Conservation (phyloP, 2,113 vertebrate genomes). For the Bos indicus region DNA sequence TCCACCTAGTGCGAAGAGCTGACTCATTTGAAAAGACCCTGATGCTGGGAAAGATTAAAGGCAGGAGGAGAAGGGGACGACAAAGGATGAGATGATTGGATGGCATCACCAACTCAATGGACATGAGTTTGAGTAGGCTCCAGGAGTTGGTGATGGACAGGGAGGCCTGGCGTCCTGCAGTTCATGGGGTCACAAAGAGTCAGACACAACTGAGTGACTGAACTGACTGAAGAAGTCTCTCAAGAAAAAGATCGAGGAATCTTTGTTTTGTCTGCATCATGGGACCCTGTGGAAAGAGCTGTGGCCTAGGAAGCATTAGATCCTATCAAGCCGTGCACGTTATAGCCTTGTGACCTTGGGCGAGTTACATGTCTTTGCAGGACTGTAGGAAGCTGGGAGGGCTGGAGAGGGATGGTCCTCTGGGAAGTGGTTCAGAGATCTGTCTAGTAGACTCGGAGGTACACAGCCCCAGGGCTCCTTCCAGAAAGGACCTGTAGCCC, state of each 20-base stretch:
- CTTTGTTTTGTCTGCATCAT: neutral
- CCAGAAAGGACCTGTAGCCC: neutral
- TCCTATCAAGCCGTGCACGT: rapidly evolving
- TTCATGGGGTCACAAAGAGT: neutral
- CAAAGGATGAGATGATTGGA: neutral
- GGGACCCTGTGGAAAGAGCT: neutral
- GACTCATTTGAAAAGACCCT: neutral
- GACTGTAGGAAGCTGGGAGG: too few species aligned
- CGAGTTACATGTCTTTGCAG: neutral
- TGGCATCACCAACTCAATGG: rapidly evolving
- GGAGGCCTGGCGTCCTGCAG: neutral
- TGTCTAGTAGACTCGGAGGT: rapidly evolving
- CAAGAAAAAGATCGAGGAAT: neutral
- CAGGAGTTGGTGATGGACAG: neutral
- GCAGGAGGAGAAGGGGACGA: neutral
- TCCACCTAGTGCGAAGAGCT: neutral
- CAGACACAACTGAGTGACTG: neutral
- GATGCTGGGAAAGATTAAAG: neutral
- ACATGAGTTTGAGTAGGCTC: neutral
- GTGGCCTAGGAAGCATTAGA: neutral
- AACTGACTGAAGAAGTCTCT: neutral
- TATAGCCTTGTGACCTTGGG: neutral
- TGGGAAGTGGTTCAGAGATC: neutral
- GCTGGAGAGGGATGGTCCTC: neutral
- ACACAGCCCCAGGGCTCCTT: neutral